Percentiles rank a stretch among this genome's conserved stretches.
Conservation (phyloP, 2,888 invertebrate species). For the Thymelicus sylvestris region DNA sequence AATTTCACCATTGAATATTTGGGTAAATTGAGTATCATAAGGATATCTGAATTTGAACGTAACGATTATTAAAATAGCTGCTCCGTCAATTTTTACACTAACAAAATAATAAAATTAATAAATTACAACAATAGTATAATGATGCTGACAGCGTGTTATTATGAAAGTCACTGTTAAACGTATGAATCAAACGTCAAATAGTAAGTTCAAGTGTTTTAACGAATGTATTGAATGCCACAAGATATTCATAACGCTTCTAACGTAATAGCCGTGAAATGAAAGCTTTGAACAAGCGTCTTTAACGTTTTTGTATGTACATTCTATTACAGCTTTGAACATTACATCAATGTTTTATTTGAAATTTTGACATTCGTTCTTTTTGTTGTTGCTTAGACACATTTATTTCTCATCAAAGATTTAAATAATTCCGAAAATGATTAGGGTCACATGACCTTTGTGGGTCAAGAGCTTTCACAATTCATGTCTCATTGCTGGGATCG, state of each 20-base stretch:
- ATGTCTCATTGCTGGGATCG: no score
- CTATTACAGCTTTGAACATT: no score
- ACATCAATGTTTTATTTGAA: no score
- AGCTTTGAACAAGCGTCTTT: constrained; percentile 38
- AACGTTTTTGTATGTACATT: constrained; percentile 29
- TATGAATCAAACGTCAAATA: constrained; percentile 62
- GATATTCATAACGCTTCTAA: constrained; percentile 52
- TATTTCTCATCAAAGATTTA: background rate
- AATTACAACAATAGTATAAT: background rate
- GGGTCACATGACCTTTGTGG: no score
- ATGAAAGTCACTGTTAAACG: constrained; percentile 50
- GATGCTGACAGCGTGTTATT: constrained; percentile 12
- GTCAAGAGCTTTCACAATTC: no score
- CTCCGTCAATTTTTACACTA: background rate
- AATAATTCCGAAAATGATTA: background rate
- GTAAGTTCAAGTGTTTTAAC: constrained; percentile 60
- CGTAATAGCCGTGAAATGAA: constrained; percentile 62
- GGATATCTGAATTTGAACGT: constrained; percentile 48
- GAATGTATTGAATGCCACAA: constrained; percentile 55
- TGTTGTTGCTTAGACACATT: constrained; percentile 8
- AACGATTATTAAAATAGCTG: constrained; percentile 10
- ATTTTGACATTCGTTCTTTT: no score
- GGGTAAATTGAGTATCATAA: constrained; percentile 30
- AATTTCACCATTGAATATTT: constrained; percentile 1
- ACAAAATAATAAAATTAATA: background rate